Conservation (phyloP, 2,888 invertebrate species). For the Platynereis dumerilii region DNA sequence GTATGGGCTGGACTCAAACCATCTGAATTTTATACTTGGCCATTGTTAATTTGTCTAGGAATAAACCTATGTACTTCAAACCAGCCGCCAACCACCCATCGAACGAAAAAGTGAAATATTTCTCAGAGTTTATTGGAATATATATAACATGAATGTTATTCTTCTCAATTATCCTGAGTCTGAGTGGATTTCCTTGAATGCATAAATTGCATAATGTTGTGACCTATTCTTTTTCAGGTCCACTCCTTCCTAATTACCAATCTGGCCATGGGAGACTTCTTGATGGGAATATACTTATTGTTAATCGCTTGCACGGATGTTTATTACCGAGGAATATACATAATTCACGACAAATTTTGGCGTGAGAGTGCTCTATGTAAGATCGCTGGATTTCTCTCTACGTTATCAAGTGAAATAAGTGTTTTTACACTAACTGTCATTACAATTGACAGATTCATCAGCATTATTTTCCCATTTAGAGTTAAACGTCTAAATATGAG, state of each 20-base stretch:
- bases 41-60: too few relatives aligned
- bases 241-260: slow-evolving; percentile 63
- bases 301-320: slow-evolving; percentile 59
- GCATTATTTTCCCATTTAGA: slow-evolving; percentile 61
- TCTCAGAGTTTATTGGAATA: too few relatives aligned
- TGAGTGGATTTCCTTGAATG: too few relatives aligned
- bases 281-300: slow-evolving; percentile 59
- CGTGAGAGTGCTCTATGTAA: slow-evolving; percentile 52
- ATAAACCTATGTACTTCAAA: too few relatives aligned
- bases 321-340: slow-evolving; percentile 64
- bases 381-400: slow-evolving; percentile 58
- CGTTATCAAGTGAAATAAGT: slow-evolving; percentile 64
- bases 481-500: slow-evolving; percentile 48
- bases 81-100: too few relatives aligned
- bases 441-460: slow-evolving; percentile 62
- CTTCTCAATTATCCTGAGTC: too few relatives aligned
- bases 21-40: too few relatives aligned
- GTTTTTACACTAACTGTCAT: slow-evolving; percentile 64
- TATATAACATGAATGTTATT: too few relatives aligned
- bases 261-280: slow-evolving; percentile 55
- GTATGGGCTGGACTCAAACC: too few relatives aligned
- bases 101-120: too few relatives aligned
- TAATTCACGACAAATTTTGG: slow-evolving; percentile 54
- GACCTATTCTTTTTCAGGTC: slow-evolving; percentile 49
- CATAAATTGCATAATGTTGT: too few relatives aligned